These are phyloP conservation scores for Rana temporaria DNA, from an alignment of 2,113 vertebrate genomes.

Conservation along the genomic window DNA sequence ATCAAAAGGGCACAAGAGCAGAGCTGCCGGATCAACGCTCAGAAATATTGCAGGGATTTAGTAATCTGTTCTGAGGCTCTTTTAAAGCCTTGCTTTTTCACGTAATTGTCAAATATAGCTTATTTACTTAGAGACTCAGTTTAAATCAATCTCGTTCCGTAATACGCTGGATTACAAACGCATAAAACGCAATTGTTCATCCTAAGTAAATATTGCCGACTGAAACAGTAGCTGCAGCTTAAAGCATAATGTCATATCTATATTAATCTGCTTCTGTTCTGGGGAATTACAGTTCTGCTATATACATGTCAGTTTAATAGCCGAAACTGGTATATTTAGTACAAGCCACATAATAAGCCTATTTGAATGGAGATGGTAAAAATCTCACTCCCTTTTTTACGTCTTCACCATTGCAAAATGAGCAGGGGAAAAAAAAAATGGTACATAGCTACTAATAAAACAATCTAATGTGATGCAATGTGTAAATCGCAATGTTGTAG, in stretches of 20 bases:
- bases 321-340: neutral
- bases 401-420: no score
- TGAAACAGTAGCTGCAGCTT: constrained; percentile 13
- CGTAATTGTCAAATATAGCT: neutral
- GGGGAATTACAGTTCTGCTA: neutral
- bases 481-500: no score
- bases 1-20: neutral
- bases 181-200: constrained; percentile 5
- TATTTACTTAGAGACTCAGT: neutral
- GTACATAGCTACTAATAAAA: no score
- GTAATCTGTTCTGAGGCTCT: neutral
- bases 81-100: neutral
- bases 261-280: neutral
- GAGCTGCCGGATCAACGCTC: neutral
- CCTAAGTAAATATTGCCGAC: constrained; percentile 5
- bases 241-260: neutral
- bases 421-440: no score
- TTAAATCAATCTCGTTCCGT: neutral
- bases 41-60: neutral
- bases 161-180: constrained; percentile 10
- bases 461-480: no score
- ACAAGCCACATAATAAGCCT: neutral
- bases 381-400: no score
- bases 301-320: neutral
- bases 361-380: neutral